These are phyloP conservation scores for Notospermus geniculatus DNA, from an alignment of 1,140 invertebrate species.

Conservation along the genomic window DNA sequence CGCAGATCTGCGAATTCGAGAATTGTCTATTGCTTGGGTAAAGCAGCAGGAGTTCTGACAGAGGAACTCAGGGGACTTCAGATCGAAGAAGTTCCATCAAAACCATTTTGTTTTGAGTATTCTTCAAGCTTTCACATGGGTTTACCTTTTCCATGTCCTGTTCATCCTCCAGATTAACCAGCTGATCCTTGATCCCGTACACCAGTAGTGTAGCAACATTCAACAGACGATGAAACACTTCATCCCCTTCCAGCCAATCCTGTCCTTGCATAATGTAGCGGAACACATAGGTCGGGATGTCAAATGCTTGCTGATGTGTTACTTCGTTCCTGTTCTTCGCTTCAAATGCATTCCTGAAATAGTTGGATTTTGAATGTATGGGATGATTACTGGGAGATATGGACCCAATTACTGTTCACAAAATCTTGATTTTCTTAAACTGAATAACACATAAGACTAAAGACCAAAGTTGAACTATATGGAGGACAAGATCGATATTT, in stretches of 20 bases:
- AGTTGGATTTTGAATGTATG: conserved; percentile 29
- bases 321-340: conserved; percentile 21
- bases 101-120: too few relatives aligned
- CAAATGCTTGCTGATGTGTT: conserved; percentile 52
- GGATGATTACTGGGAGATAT: too few relatives aligned
- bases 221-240: conserved; percentile 68
- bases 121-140: neutral
- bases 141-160: conserved; percentile 73
- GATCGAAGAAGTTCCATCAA: too few relatives aligned
- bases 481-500: too few relatives aligned
- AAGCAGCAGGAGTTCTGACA: too few relatives aligned
- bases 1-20: too few relatives aligned
- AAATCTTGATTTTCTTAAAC: too few relatives aligned
- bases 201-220: conserved; percentile 69
- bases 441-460: too few relatives aligned
- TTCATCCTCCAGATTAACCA: conserved; percentile 70
- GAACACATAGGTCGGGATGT: conserved; percentile 64
- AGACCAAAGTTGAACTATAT: too few relatives aligned
- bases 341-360: conserved; percentile 47
- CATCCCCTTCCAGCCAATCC: conserved; percentile 70
- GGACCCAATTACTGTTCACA: too few relatives aligned
- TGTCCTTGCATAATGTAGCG: conserved; percentile 63
- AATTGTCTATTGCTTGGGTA: too few relatives aligned
- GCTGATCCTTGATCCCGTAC: conserved; percentile 69
- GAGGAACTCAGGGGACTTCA: too few relatives aligned